Evolutionary conservation across 2,888 invertebrate species (phyloP), one percentile per base, ranked within the genome.

Genomic region (Apodemia zela): DNA sequence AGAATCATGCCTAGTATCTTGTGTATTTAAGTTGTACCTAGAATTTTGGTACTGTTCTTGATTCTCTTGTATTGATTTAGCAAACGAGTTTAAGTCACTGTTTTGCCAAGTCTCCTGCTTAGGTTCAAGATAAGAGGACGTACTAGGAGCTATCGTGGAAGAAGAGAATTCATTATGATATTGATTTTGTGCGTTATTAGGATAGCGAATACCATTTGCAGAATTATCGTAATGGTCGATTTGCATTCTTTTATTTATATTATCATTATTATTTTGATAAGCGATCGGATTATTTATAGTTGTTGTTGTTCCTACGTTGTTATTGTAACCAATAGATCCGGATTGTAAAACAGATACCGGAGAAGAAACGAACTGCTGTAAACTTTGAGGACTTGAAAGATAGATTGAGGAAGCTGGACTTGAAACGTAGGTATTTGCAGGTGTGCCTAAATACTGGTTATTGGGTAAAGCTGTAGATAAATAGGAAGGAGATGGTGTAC

Each of bases 201-300:
- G 85, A 72, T 84, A 89, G 68, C 87, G 81, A 0, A 89, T 75
- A 7, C 89, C 89, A 69, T 84, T 87, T 6, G 79, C 84, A 17
- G 89, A 83, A 68, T 89, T 91, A 68, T 91, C 87, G 65, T 87
- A 91, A 73, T 89, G 89, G 69, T 90, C 88, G 62, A 88, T 85
- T 70, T 85, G 84, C 68, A 89, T 79, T 66, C 84, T 84, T 71
- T 87, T 87, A 68, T 75, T 81, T 17, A 72, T 70, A 5, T 85
- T 70, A 5, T 85, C 84, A 68, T 76, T 82, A 68, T 75, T 82
- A 51, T 65, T 79, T 15, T 85, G 84, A 65, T 80, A 87, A 65
- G 70, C 79, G 7, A 76, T 67, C 2, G 72, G 70, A 70, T 80
- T 85, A 66, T 76, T 85, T 42, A 77, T 81, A 1, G 79, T 70